Evolutionary conservation across 2,888 invertebrate species (phyloP).

Genomic region (Heteromurus nitidus): DNA sequence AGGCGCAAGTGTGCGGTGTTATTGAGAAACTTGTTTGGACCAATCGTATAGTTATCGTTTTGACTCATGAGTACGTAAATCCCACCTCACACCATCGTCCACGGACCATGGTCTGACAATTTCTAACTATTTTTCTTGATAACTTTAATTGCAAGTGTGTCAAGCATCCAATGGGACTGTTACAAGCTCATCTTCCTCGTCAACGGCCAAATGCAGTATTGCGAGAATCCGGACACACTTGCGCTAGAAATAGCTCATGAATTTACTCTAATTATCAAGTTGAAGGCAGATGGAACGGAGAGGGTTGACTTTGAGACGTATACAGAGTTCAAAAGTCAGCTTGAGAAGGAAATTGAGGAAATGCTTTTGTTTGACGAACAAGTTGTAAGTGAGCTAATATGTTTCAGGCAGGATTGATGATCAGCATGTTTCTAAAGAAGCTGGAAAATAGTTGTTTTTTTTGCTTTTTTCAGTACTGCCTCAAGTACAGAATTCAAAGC

Average conservation of each 20-base stretch:
- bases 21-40: conserved; percentile 17
- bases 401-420: no score
- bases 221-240: conserved; percentile 7
- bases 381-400: conserved; percentile 32
- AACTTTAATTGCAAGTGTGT: conserved; percentile 8
- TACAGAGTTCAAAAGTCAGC: conserved; percentile 16
- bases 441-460: not conserved
- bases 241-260: conserved; percentile 22
- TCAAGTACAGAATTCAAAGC: conserved; percentile 36
- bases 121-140: no score
- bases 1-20: conserved; percentile 15
- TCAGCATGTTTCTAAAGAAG: no score
- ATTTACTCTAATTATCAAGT: conserved; percentile 31
- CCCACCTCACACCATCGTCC: no score
- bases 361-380: conserved; percentile 44
- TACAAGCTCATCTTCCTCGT: conserved; percentile 44
- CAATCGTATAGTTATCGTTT: conserved; percentile 27
- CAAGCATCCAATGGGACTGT: conserved; percentile 32
- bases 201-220: conserved; percentile 51
- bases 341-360: conserved; percentile 29
- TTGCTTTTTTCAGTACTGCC: conserved; percentile 26
- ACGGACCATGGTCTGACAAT: no score
- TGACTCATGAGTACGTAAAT: conserved; percentile 44
- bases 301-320: conserved; percentile 42
- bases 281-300: conserved; percentile 36